Base-by-base conservation (phyloP, 2,888 invertebrate genomes). In the Heliothis peltigera region DNA sequence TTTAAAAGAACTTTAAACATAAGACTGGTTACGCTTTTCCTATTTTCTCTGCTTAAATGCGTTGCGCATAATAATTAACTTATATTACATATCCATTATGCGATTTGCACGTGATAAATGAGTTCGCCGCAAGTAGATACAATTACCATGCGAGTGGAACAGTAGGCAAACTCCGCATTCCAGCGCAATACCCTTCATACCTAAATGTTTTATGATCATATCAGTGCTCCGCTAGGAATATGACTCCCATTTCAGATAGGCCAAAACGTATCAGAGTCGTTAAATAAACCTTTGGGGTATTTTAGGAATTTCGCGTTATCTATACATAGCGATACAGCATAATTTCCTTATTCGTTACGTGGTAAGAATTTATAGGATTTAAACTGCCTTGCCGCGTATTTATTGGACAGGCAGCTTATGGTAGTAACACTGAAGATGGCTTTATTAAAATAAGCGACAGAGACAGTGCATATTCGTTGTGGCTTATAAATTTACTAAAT, bases 131-230 rank as follows among this genome's bases (percentile, higher is more conserved):
- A 64, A 63, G 48, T 57, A 63, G 74, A 70, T 73, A 70, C 48
- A 61, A 77, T 77, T 77, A 73, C 63, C 39, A 42, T 55, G 46
- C 53, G 64, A 57, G 65, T 66, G 18, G 56, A 73, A 63, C 60
- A 80, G 66, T 65, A 67, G 67, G 46, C 47, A 44, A 67, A 62
- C 69, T 67, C 64, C 61, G 56, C 64, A 77, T 80, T 80, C 74
- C 63, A 52, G 43, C 51, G 19, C 48, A 25, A 54, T 49, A 39
- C 47, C 74, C 62, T 62, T 66, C 65, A 61, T 51, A n/a, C n/a
- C n/a, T n/a, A 49, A 48, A 25, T 46, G 43, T 51, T 49, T 68
- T 47, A 61, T 35, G 5, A 35, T 35, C 35, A 35, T 35, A 48
- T n/a, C n/a, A 47, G 1, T 43, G 53, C 46, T 49, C 54, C 56